phyloP scores from a whole-genome alignment of 2,797 vertebrate genomes.

The Manis crassicaudata region DNA sequence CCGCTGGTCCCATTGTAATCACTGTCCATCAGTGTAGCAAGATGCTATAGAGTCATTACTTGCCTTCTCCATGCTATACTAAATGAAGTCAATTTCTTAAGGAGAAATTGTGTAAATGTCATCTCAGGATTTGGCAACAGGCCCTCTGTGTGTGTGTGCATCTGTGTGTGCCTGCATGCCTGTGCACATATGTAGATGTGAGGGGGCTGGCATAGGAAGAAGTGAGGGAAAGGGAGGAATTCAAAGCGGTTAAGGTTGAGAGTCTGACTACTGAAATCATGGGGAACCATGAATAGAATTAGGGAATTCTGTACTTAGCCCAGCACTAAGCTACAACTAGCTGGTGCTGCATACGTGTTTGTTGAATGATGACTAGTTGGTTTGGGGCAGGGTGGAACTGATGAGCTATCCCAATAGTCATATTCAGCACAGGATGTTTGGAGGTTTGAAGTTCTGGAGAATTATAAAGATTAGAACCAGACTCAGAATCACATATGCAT shows the following conservation, averaged over 20 bases:
- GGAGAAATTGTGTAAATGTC: neutral
- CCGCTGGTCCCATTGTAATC: too few species aligned
- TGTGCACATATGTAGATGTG: neutral
- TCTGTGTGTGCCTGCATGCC: neutral
- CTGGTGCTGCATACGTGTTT: neutral
- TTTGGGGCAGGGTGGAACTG: neutral
- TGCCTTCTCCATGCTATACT: too few species aligned
- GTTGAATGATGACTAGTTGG: neutral
- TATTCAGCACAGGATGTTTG: neutral
- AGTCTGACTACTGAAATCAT: neutral
- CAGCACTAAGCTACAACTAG: neutral
- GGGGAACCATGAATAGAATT: neutral
- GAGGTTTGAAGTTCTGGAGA: neutral
- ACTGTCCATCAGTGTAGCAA: too few species aligned
- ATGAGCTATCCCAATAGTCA: neutral
- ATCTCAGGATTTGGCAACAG: constrained; percentile 1
- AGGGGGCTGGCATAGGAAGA: neutral
- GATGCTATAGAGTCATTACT: too few species aligned
- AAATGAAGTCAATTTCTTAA: neutral
- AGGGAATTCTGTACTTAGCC: neutral
- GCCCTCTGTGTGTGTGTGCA: neutral
- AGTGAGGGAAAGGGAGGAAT: neutral
- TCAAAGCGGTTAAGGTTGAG: constrained; percentile 19
- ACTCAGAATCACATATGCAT: neutral
- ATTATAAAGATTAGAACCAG: constrained; percentile 12